These are phyloP conservation scores for Papilio helenus DNA, from an alignment of 1,140 invertebrate genomes.

Conservation along the genomic window DNA sequence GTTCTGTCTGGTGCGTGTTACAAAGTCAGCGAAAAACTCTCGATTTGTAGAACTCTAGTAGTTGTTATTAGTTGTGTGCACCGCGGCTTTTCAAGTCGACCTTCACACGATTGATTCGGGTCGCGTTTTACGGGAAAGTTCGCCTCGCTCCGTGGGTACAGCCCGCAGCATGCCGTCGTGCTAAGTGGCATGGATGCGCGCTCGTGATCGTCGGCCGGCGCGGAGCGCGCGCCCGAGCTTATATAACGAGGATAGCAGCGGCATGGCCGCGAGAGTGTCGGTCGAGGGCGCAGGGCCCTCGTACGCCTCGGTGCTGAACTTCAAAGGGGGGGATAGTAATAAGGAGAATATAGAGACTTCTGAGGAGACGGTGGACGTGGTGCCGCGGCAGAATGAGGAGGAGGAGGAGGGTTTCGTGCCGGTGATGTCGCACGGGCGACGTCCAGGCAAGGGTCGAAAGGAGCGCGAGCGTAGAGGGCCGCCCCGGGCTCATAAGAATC, in stretches of 20 bases:
- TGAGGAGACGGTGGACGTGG: slow-evolving; percentile 64
- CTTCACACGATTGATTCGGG: slow-evolving; percentile 58
- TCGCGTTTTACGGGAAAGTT: slow-evolving; percentile 60
- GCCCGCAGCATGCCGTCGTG: slow-evolving; percentile 75
- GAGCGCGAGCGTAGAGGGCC: slow-evolving; percentile 70
- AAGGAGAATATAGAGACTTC: slow-evolving; percentile 79
- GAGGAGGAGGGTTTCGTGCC: slow-evolving; percentile 82
- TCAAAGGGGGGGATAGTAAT: slow-evolving; percentile 74
- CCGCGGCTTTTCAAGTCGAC: slow-evolving; percentile 52
- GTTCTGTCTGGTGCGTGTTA: slow-evolving; percentile 77
- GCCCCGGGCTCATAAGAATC: slow-evolving; percentile 65
- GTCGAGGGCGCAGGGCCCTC: slow-evolving; percentile 79
- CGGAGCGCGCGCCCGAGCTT: slow-evolving; percentile 80
- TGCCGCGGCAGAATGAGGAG: slow-evolving; percentile 66
- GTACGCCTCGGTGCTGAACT: slow-evolving; percentile 82
- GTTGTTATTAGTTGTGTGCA: slow-evolving; percentile 43
- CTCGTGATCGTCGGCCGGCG: slow-evolving; percentile 80
- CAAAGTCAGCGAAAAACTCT: slow-evolving; percentile 70
- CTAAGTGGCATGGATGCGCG: slow-evolving; percentile 78
- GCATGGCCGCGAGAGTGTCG: slow-evolving; percentile 82
- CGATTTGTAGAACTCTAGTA: slow-evolving; percentile 50
- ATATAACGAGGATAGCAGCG: slow-evolving; percentile 76
- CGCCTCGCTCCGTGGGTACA: slow-evolving; percentile 65
- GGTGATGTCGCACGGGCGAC: slow-evolving; percentile 73
- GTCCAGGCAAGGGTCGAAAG: slow-evolving; percentile 67